phyloP scores from a whole-genome alignment of 2,113 vertebrate species.

The Collichthys lucidus region DNA sequence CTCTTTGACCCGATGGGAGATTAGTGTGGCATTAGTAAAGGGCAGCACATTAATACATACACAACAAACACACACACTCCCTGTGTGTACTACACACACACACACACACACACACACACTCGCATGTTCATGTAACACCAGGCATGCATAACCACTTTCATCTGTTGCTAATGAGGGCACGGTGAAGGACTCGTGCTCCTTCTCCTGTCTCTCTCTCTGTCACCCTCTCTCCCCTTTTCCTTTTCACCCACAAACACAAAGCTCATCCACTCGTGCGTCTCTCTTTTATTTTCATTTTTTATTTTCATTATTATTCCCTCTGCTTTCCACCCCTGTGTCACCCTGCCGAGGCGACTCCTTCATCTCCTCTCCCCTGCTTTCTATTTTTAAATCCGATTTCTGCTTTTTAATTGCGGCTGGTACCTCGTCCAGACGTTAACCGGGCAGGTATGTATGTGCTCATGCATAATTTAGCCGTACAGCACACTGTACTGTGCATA shows the following conservation, averaged over 20 bases:
- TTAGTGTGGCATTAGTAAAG: conserved; percentile 93
- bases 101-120: background rate
- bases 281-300: background rate
- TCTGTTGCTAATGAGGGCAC: conserved; percentile 78
- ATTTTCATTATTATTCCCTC: conserved; percentile 17
- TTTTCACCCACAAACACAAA: background rate
- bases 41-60: conserved; percentile 88
- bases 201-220: conserved; percentile 42
- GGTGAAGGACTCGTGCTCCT: conserved; percentile 66
- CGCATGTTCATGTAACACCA: conserved; percentile 28
- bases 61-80: conserved; percentile 59
- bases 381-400: background rate
- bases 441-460: background rate
- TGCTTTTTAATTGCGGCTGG: background rate
- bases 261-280: background rate
- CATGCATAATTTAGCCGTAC: background rate
- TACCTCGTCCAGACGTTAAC: background rate
- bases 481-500: background rate
- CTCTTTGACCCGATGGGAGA: conserved; percentile 91
- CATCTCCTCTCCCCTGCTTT: background rate
- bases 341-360: background rate
- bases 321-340: background rate
- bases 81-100: background rate
- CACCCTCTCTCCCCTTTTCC: background rate
- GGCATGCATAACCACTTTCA: conserved; percentile 44